Base-by-base conservation (phyloP, 2,797 vertebrate genomes). In the Macrochelys suwanniensis region DNA sequence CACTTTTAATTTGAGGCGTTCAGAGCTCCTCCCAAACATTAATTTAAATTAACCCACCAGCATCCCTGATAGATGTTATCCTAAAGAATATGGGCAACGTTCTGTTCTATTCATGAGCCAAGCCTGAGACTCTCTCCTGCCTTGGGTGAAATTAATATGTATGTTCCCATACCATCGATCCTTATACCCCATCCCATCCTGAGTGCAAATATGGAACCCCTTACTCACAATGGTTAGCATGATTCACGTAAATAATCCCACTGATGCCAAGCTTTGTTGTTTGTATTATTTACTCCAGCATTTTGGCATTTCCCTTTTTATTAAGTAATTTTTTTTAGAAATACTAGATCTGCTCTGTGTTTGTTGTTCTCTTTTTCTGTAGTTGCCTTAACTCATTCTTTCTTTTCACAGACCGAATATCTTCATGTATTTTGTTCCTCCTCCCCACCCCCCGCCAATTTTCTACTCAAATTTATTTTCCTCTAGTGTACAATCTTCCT, bases 231-330 rank as follows among this genome's bases (percentile, higher is more conserved):
- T 6, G 10, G 5, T 85, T n/a, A 88, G 53, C 49, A 53, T 25
- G 80, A 6, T 5, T 82, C 15, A 49, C 25, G 45, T 1, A 17
- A 86, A 87, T 5, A 93, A 25, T 42, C 77, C 9, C 0, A 0
- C 4, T 6, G 0, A 78, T 42, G 42, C 7, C 47, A 68, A 82
- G 4, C 4, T 65, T 77, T 88, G 54, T 47, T 80, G 3, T 23
- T 85, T 59, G 76, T 88, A 19, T 5, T 76, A 11, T 78, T 91
- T 57, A 57, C 53, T 59, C n/a, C 3, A 47, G 10, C 15, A 31
- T 54, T 42, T 82, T 50, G 15, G 74, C 5, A 28, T 51, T 68
- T 7, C 8, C 19, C 6, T 87, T 61, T 50, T 10, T 15, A 68
- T 42, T 37, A 79, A 77, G 33, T 65, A 68, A 13, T 68, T n/a